Base-by-base conservation (phyloP, 2,797 vertebrate genomes). In the Cheirogaleus major region DNA sequence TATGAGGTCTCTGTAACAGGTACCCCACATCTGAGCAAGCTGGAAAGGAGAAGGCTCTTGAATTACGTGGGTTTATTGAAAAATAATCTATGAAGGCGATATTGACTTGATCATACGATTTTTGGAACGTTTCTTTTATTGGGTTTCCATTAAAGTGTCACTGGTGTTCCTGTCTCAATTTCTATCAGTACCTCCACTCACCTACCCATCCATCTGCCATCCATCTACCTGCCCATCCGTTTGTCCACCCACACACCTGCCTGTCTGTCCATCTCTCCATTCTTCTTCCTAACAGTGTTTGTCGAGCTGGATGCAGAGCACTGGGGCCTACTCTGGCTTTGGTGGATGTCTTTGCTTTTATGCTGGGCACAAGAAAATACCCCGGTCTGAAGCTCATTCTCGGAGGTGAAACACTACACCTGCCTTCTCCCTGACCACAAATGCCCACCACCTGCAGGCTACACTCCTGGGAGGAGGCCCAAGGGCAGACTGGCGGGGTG, bases 61-160 rank as follows among this genome's bases (percentile, higher is more conserved):
- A 94, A 79, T 95, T 84, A 89, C 80, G 93, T 23, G 59, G 27
- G 52, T 89, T 93, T 96, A 76, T 48, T 72, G 94, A 95, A 95
- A 97, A 96, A 89, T 75, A 67, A 93, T 41, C 80, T 76, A 61
- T 67, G 70, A 89, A 65, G 75, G 85, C 23, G 91, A 79, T 57
- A 61, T 43, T 91, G 45, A 81, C 23, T 89, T 94, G 35, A 90
- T 55, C 38, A 14, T 75, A 76, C 12, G 72, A 52, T 85, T 91
- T 87, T 59, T 65, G 41, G 48, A 30, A 82, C 57, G 17, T 35
- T 75, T 70, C 93, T 91, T 79, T 87, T 27, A 38, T 12, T 89
- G 87, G 12, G 13, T 45, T 95, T 93, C 76, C 90, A 92, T 59
- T 69, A 93, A 93, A 82, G 57, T 18, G 75, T 61, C 45, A 23